Evolutionary conservation across 2,113 vertebrate species (phyloP), one percentile per base, ranked within the genome.

Genomic region (Isurus oxyrinchus): DNA sequence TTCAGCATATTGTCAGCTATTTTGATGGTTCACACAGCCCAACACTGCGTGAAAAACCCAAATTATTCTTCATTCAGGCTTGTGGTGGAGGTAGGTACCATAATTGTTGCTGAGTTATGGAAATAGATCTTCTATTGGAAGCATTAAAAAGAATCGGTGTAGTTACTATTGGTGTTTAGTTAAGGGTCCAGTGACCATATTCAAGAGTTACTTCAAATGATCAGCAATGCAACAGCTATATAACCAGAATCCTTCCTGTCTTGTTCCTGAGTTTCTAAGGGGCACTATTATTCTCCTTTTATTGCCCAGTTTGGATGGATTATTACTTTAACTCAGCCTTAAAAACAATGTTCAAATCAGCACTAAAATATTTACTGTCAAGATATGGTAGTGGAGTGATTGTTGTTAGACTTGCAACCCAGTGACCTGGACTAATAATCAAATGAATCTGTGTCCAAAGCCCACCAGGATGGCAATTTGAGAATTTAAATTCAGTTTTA

Each of bases 31-130:
- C 97, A 96, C 44, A 98, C 96, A 99, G 99, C 97, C 98, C 98
- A 0, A 98, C 98, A 35, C 96, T 99, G 96, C 98, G 99, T 96
- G 98, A 99, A 97, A 99, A 99, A 97, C 99, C 99, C 91, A 99
- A 99, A 96, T 97, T 99, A 25, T 99, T 99, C 97, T 99, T 99
- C 97, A 99, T 99, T 97, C 99, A 99, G 97, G 99, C 99, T 95
- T 99, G 99, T 87, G 99, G 98, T 35, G 99, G 99, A 98, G 98
- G 99, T 99, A 98, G 97, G 97, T 88, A 16, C 67, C 79, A 57
- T 91, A n/a, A 27, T 72, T 67, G 21, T 53, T 96, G 35, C 96
- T 59, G 76, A 66, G 21, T 86, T 86, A 19, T 96, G 84, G 40
- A 81, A 81, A n/a, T 96, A 59, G 72, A 40, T 91, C 59, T 61